These are phyloP conservation scores for Stigmatopora argus DNA, from an alignment of 2,113 vertebrate genomes.

Conservation along the genomic window DNA sequence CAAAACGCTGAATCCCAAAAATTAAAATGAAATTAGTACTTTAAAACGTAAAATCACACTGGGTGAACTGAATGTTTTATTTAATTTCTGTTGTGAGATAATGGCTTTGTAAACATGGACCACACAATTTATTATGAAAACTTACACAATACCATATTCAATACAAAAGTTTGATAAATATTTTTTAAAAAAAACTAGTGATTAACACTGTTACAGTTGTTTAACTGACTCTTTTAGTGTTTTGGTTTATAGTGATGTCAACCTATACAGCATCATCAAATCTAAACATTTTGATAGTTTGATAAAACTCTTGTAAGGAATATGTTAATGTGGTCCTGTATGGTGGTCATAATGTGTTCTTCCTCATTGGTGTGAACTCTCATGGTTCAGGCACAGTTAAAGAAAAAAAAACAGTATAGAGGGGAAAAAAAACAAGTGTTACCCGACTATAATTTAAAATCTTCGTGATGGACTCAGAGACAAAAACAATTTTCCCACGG, in stretches of 20 bases:
- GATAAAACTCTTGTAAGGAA: background rate
- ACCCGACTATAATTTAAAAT: conserved; percentile 86
- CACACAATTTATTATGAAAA: background rate
- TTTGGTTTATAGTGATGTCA: background rate
- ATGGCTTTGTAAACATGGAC: background rate
- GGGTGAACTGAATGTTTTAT: background rate
- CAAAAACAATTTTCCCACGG: conserved; percentile 87
- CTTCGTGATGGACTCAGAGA: conserved; percentile 86
- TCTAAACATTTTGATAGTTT: background rate
- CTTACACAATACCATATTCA: background rate
- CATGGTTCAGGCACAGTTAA: conserved; percentile 26
- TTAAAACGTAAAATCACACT: background rate
- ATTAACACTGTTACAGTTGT: background rate
- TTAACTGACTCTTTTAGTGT: background rate
- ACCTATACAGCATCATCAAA: background rate
- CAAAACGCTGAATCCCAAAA: background rate
- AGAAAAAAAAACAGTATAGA: conserved; percentile 20
- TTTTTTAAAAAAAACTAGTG: background rate
- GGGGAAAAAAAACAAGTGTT: conserved; percentile 30
- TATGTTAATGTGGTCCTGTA: background rate
- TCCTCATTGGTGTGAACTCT: background rate
- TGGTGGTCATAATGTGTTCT: background rate
- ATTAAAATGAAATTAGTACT: background rate
- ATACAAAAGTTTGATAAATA: background rate
- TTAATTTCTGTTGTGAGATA: background rate